Evolutionary conservation across 2,888 invertebrate species (phyloP).

Genomic region (Seladonia tumulorum): DNA sequence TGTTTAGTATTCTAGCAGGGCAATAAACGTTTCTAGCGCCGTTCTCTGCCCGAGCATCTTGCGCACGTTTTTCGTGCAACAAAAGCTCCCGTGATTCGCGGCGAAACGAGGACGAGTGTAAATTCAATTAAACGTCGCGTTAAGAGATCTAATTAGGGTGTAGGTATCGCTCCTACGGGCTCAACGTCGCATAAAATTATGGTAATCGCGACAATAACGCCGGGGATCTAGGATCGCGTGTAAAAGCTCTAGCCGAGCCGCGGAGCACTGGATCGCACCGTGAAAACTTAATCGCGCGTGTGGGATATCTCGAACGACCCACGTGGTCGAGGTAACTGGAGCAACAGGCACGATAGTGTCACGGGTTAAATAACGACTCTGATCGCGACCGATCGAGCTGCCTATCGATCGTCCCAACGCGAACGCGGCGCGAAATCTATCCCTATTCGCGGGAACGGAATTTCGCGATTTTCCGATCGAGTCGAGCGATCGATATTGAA

Average conservation of each 20-base stretch:
- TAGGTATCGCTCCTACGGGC: background rate
- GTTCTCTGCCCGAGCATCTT: background rate
- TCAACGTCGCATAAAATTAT: constrained; percentile 32
- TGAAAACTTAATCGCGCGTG: constrained; percentile 35
- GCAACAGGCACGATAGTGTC: constrained; percentile 14
- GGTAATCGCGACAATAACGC: constrained; percentile 28
- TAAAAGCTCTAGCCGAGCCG: background rate
- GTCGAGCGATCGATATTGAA: background rate
- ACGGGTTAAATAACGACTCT: constrained; percentile 21
- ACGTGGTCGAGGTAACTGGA: constrained; percentile 5
- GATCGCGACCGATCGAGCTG: background rate
- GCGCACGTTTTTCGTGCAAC: background rate
- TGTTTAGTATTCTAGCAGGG: background rate
- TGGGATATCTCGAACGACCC: constrained; percentile 23
- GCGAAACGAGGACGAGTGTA: constrained; percentile 14
- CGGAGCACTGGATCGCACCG: constrained; percentile 1
- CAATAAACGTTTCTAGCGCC: background rate
- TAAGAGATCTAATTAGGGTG: constrained; percentile 22
- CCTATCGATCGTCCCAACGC: constrained; percentile 25
- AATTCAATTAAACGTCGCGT: constrained; percentile 19
- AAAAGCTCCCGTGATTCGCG: background rate
- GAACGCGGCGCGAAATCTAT: background rate
- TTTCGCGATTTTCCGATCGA: background rate
- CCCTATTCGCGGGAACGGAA: background rate
- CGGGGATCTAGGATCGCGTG: background rate